A percentile compares a stretch with the other conserved stretches of the same genome.
Evolutionary conservation across 2,797 vertebrate species (phyloP).

Genomic region (Morus bassanus): DNA sequence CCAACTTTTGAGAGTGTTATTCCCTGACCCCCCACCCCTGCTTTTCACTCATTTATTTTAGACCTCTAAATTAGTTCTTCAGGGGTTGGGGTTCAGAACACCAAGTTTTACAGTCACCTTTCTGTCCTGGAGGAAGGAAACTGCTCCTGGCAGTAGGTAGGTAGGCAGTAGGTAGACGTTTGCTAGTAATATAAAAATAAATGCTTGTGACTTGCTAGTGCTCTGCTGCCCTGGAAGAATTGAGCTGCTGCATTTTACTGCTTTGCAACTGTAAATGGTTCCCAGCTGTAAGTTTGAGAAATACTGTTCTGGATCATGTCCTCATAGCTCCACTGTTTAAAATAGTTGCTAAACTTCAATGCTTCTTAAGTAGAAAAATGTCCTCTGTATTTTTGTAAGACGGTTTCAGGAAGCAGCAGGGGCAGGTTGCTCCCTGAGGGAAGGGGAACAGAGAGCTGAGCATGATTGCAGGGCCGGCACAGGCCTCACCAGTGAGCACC

Average conservation of each 20-base stretch:
- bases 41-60: background rate
- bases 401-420: background rate
- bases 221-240: background rate
- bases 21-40: fast-evolving
- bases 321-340: background rate
- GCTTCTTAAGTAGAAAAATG: background rate
- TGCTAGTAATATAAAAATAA: background rate
- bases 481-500: background rate
- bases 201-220: background rate
- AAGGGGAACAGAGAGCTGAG: background rate
- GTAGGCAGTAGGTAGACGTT: background rate
- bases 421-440: background rate
- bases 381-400: background rate
- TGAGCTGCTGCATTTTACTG: background rate
- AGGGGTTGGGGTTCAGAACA: background rate
- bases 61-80: background rate
- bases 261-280: background rate
- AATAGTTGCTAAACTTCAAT: background rate
- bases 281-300: background rate
- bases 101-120: background rate
- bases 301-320: background rate
- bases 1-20: background rate
- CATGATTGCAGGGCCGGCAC: background rate
- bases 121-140: background rate
- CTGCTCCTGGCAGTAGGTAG: background rate